Base-by-base conservation (phyloP, 2,888 invertebrate genomes). In the Caenorhabditis virilis region DNA sequence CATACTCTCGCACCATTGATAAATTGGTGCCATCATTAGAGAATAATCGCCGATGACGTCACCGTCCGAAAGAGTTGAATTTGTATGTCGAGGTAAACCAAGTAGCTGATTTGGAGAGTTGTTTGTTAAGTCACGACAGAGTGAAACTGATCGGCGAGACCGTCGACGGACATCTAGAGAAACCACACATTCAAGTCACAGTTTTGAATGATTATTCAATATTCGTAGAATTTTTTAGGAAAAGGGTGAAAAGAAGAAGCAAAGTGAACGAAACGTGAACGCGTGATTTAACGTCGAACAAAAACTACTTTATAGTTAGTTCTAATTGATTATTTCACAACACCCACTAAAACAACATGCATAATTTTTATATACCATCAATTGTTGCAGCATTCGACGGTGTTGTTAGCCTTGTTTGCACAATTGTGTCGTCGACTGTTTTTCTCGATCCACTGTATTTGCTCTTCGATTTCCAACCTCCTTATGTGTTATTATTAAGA, bases 21-120 rank as follows among this genome's bases (percentile, higher is more conserved):
- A 72, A 49, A 80, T 62, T 16, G 80, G 80, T 48, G 78, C 80
- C 66, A 81, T 73, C 80, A 80, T 77, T 42, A 78, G 65, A 22
- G 65, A 66, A 54, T 77, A 78, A 68, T 80, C 80, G 52, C 66
- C 60, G n/a, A 64, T 61, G 38, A 68, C 69, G 25, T 62, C 69
- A 18, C 62, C 48, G 36, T 63, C 63, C 42, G 58, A 49, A 18
- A 70, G 43, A 16, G 50, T 30, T 30, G 30, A 9, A 9, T 30
- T 6, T 30, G 6, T 6, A 30, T 30, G 47, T 36, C 13, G 30
- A 22, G 38, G 13, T 9, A 30, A 30, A 13, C 30, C 30, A 13
- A 30, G 30, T 13, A 13, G 30, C 6, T 30, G 30, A 30, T 30
- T 26, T 35, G 33, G 38, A 20, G 51, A 45, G 38, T 58, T 61